Conservation (phyloP, 2,113 vertebrate species). For the Urocolius indicus region DNA sequence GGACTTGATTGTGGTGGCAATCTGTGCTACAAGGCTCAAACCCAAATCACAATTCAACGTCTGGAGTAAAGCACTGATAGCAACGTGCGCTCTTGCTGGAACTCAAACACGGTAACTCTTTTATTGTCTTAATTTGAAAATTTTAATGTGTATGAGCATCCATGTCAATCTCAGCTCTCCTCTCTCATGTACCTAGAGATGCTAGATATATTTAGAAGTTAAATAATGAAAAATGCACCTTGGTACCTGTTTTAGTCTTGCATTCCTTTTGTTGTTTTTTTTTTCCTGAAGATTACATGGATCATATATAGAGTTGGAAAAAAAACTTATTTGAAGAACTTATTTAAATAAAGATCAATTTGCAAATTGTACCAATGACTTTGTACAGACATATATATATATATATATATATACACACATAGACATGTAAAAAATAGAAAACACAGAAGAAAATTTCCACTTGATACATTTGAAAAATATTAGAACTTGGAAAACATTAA, state of each 20-base stretch:
- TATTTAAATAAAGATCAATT: constrained; percentile 61
- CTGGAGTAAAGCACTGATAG: background rate
- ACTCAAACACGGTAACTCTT: background rate
- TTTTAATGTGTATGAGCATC: background rate
- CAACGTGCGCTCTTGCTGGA: background rate
- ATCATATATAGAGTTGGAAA: constrained; percentile 5
- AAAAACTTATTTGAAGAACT: constrained; percentile 56
- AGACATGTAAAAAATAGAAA: constrained; percentile 62
- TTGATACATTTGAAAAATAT: constrained; percentile 43
- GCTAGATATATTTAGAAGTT: constrained; percentile 17
- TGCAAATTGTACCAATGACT: constrained; percentile 23
- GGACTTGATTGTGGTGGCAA: background rate
- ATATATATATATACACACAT: constrained; percentile 42
- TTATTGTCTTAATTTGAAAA: background rate
- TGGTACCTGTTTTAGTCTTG: background rate
- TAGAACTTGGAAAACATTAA: constrained; percentile 47
- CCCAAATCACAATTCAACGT: background rate
- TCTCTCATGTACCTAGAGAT: background rate
- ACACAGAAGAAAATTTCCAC: constrained; percentile 37
- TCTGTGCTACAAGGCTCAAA: background rate
- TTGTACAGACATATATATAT: constrained; percentile 70
- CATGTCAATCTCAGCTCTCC: background rate
- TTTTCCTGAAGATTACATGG: background rate
- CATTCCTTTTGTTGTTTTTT: background rate
- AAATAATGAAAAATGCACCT: constrained; percentile 13